Base-by-base conservation (phyloP, 2,797 vertebrate genomes). In the Enteromius afrohamiltoni region DNA sequence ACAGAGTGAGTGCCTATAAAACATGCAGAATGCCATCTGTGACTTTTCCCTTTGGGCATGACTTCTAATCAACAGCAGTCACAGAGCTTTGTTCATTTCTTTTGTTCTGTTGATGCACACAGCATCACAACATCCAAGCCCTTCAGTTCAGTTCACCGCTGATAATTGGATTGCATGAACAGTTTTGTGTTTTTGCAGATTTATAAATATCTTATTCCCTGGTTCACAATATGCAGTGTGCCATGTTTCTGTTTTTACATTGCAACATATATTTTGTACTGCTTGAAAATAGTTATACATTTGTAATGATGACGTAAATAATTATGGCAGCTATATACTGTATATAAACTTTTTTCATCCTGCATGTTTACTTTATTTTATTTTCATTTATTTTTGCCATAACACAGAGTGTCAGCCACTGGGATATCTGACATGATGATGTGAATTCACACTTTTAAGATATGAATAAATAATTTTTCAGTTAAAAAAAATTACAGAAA, bases 1-100 rank as follows among this genome's bases (percentile, higher is more conserved):
- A 55, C 76, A n/a, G 47, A 76, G 55, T 62, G 80, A 85, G 80
- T 21, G 29, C 40, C 82, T 87, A 83, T 87, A 85, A 90, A 87
- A 83, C 87, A 87, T 87, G 84, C 83, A 86, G 77, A 80, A 70
- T 79, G 70, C 87, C 86, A 87, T 88, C 88, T 90, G 89, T 79
- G 74, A 78, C 64, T 65, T 73, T 83, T 85, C 86, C 85, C 85
- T 76, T 58, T 79, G 75, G 85, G 82, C 83, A 83, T 60, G 85
- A 79, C 82, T 86, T 83, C 81, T 87, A 85, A 88, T 87, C 87
- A 85, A 82, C 84, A 83, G 64, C 84, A 71, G 60, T 82, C 80
- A 81, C 60, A 67, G 60, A 58, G 74, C 73, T 80, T 82, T 71
- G 83, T 83, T 78, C 82, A 71, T 73, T 82, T 85, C 64, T 88